Percentiles rank a stretch among this genome's conserved stretches.
Conservation (phyloP, 2,113 vertebrate genomes). For the Laticauda laticaudata region DNA sequence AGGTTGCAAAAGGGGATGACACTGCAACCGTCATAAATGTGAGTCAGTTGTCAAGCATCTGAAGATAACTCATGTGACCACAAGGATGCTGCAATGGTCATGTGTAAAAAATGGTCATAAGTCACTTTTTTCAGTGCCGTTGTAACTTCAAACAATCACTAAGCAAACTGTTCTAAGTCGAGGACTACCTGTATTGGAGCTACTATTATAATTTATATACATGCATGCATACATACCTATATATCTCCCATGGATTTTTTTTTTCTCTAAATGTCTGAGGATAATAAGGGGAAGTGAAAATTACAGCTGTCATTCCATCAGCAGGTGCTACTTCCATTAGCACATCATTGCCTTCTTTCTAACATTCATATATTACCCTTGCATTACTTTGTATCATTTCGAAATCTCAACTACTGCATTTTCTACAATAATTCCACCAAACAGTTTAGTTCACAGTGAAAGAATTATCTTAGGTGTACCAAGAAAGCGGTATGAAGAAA, state of each 20-base stretch:
- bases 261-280: not conserved
- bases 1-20: no score
- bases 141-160: no score
- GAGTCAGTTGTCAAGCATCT: no score
- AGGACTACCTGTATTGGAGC: not conserved
- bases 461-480: not conserved
- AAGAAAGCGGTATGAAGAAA: not conserved
- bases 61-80: no score
- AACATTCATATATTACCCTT: not conserved
- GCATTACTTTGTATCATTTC: not conserved
- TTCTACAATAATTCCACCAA: not conserved
- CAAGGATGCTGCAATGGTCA: no score
- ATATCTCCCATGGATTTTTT: not conserved
- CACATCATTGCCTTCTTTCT: not conserved
- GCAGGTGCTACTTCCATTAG: not conserved
- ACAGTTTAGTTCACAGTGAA: not conserved
- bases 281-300: not conserved
- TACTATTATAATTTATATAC: not conserved
- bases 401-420: not conserved
- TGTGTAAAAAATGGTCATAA: no score
- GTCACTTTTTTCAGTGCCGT: no score
- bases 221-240: not conserved
- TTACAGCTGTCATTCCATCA: not conserved
- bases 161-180: no score
- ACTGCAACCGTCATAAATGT: no score